Percentiles rank a stretch among this genome's conserved stretches.
Conservation (phyloP, 1,140 invertebrate species). For the Cotesia chilonis region DNA sequence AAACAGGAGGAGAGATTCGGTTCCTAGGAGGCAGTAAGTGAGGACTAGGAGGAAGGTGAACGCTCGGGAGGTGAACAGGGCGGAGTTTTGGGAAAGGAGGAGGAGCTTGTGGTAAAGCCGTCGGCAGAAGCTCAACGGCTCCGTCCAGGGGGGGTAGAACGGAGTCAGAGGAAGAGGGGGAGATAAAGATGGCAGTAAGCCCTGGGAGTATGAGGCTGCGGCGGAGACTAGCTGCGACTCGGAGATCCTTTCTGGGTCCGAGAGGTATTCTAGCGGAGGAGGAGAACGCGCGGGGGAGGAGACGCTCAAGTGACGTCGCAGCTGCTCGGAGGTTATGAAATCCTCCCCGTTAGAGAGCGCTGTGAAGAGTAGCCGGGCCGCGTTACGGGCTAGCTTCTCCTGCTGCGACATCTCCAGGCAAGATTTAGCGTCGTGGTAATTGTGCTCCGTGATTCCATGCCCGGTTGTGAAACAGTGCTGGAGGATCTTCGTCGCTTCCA, state of each 20-base stretch:
- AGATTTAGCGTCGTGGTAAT: slow-evolving; percentile 82
- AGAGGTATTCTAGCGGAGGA: slow-evolving; percentile 27
- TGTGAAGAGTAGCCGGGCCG: slow-evolving; percentile 84
- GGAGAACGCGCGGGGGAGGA: neutral
- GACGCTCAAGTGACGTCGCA: slow-evolving; percentile 49
- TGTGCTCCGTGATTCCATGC: slow-evolving; percentile 81
- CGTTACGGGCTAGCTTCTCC: slow-evolving; percentile 85
- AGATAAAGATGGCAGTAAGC: slow-evolving; percentile 79
- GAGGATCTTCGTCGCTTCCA: slow-evolving; percentile 83
- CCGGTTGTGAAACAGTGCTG: slow-evolving; percentile 80
- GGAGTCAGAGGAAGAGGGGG: slow-evolving; percentile 76
- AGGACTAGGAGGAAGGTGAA: slow-evolving; percentile 74
- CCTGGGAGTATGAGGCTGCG: slow-evolving; percentile 81
- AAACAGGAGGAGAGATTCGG: slow-evolving; percentile 72
- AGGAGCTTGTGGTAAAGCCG: slow-evolving; percentile 53
- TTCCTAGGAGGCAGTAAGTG: slow-evolving; percentile 73
- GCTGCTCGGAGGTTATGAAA: slow-evolving; percentile 83
- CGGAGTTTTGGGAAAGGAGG: slow-evolving; percentile 59
- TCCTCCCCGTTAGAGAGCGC: slow-evolving; percentile 85
- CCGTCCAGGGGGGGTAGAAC: slow-evolving; percentile 75
- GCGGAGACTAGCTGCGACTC: slow-evolving; percentile 83
- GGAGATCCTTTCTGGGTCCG: slow-evolving; percentile 72
- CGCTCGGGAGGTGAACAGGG: slow-evolving; percentile 69
- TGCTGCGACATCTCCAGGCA: slow-evolving; percentile 84
- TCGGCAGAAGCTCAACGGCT: slow-evolving; percentile 74